Evolutionary conservation across 2,797 vertebrate genomes (phyloP).

Genomic region (Clangula hyemalis): DNA sequence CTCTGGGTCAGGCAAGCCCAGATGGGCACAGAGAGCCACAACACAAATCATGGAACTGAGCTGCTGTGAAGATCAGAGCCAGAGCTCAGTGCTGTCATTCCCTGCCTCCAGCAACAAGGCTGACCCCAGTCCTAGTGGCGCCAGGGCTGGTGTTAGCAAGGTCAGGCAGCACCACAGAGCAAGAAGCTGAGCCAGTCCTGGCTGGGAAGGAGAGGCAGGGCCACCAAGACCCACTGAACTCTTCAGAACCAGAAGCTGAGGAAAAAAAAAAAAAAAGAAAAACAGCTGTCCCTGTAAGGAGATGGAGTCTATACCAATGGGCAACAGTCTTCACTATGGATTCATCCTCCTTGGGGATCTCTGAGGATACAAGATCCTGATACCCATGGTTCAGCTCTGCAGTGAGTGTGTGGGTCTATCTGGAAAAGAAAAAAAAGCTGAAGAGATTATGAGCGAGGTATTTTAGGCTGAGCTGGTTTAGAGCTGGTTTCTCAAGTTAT

Average conservation of each 20-base stretch:
- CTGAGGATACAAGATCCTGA: background rate
- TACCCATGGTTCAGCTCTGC: background rate
- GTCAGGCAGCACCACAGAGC: background rate
- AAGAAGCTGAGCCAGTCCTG: background rate
- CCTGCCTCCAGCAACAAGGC: background rate
- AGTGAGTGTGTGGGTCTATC: background rate
- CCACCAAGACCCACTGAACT: background rate
- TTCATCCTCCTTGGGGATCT: background rate
- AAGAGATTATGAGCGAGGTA: background rate
- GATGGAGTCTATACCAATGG: background rate
- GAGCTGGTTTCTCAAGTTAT: background rate
- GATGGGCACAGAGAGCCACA: background rate
- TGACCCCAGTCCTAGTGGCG: background rate
- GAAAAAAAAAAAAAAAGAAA: background rate
- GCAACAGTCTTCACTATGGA: background rate
- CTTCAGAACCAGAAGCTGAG: background rate
- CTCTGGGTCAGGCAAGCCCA: background rate
- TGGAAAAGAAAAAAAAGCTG: background rate
- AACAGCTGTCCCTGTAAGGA: background rate
- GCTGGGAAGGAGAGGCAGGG: background rate
- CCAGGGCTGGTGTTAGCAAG: background rate
- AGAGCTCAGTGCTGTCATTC: background rate
- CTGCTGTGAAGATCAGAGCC: background rate
- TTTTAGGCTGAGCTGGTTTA: background rate
- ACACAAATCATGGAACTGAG: background rate